phyloP scores from a whole-genome alignment of 1,140 invertebrate species.

The Lepidostoma basale region DNA sequence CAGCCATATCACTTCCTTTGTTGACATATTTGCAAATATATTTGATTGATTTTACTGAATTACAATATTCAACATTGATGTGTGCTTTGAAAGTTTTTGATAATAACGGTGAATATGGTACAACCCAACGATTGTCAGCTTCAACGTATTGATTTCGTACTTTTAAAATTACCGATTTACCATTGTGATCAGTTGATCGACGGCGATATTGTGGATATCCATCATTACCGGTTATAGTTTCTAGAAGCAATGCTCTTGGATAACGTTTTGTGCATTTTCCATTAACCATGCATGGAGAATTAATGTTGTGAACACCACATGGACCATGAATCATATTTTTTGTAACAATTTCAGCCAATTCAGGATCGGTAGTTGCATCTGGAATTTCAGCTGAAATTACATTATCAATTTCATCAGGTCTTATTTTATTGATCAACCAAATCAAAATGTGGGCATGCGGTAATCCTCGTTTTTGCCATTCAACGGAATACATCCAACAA shows the following conservation, averaged over 20 bases:
- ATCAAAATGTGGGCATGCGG: too few species aligned
- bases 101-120: conserved; percentile 61
- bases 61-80: conserved; percentile 61
- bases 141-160: conserved; percentile 42
- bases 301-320: too few species aligned
- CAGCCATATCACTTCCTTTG: conserved; percentile 54
- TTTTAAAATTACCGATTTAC: too few species aligned
- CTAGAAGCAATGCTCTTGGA: conserved; percentile 8
- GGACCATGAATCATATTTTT: too few species aligned
- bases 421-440: too few species aligned
- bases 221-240: conserved; percentile 46
- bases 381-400: conserved; percentile 26
- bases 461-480: too few species aligned
- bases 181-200: conserved; percentile 50
- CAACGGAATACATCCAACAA: too few species aligned
- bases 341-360: too few species aligned
- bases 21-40: conserved; percentile 60
- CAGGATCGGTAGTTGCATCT: too few species aligned
- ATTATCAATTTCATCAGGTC: conserved; percentile 25
- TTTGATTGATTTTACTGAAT: conserved; percentile 61
- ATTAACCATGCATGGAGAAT: too few species aligned
- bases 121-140: conserved; percentile 60
- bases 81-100: conserved; percentile 59
- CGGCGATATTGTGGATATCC: conserved; percentile 56
- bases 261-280: too few species aligned